Base-by-base conservation (phyloP, 2,888 invertebrate species). In the Megastigmus dorsalis region DNA sequence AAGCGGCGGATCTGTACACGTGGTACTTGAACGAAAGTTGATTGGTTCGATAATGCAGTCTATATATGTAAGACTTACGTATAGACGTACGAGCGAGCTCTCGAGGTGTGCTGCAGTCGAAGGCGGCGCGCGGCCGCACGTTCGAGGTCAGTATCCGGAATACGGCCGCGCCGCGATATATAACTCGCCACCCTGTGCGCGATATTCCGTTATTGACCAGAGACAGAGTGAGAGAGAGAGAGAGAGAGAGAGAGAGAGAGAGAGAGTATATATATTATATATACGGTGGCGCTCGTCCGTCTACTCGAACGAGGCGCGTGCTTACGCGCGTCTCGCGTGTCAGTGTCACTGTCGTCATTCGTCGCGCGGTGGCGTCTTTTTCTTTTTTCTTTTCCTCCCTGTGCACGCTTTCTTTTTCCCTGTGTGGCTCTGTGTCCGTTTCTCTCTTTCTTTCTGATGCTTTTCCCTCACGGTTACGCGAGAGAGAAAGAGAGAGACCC, bases 131-230 rank as follows among this genome's bases (percentile, higher is more conserved):
- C 0, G 5, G 45, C 18, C 10, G 10, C 38, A 20, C 54, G 20
- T 69, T 60, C 60, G 69, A 60, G 68, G 59, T 69, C 59, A 60
- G 68, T 69, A 69, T 69, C 59, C 68, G 59, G 57, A 26, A n/a
- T 7, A 54, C 66, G 28, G 54, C 54, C 43, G 45, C 26, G 10
- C 38, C 26, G 54, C 30, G 18, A n/a, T 48, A 23, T 48, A 48
- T 20, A 18, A 41, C 41, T n/a, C 63, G 26, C 38, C 26, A 50
- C 52, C 52, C 33, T 10, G n/a, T n/a, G n/a, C n/a, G n/a, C n/a
- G n/a, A n/a, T n/a, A n/a, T n/a, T n/a, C n/a, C 48, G 23, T 50
- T 63, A 63, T 63, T 50, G 63, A 63, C 63, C 48, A 18, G 18
- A n/a, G 15, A 23, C n/a, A n/a, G 18, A 3, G 45, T 45, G 45